Evolutionary conservation across 2,797 vertebrate genomes (phyloP).

Genomic region (Sciurus vulgaris): DNA sequence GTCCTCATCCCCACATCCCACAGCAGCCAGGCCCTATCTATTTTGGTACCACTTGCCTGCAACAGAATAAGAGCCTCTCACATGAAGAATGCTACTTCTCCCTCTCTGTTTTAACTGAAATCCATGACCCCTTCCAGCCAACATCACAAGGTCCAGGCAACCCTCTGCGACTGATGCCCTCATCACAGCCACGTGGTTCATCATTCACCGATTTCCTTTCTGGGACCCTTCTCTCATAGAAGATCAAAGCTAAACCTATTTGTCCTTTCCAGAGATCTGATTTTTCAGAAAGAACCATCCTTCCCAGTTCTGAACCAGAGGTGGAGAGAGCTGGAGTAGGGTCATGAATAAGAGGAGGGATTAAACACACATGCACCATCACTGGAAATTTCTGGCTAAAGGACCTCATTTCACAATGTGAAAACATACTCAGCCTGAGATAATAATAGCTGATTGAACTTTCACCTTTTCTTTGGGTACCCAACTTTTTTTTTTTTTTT

Average conservation of each 20-base stretch:
- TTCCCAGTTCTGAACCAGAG: background rate
- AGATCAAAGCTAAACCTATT: constrained; percentile 57
- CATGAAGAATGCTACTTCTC: background rate
- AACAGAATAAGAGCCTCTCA: background rate
- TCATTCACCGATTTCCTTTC: background rate
- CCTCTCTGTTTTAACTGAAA: background rate
- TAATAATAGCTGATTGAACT: background rate
- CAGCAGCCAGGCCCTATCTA: constrained; percentile 42
- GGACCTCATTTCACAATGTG: background rate
- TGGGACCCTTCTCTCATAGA: background rate
- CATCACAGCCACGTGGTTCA: background rate
- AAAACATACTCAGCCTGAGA: background rate
- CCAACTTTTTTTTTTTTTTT: background rate
- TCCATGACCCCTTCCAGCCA: background rate
- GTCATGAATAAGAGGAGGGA: background rate
- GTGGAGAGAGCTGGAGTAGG: background rate
- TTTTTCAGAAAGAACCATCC: constrained; percentile 4
- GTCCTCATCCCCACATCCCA: background rate
- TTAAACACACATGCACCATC: background rate
- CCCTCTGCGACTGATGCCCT: accelerated
- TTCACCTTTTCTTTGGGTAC: background rate
- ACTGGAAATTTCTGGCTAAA: too few species aligned
- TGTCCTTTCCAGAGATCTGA: background rate
- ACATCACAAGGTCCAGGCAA: background rate
- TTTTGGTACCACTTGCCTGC: background rate